Evolutionary conservation across 2,888 invertebrate genomes (phyloP), one percentile per base, ranked within the genome.

Genomic region (Tetanocera ferruginea): DNA sequence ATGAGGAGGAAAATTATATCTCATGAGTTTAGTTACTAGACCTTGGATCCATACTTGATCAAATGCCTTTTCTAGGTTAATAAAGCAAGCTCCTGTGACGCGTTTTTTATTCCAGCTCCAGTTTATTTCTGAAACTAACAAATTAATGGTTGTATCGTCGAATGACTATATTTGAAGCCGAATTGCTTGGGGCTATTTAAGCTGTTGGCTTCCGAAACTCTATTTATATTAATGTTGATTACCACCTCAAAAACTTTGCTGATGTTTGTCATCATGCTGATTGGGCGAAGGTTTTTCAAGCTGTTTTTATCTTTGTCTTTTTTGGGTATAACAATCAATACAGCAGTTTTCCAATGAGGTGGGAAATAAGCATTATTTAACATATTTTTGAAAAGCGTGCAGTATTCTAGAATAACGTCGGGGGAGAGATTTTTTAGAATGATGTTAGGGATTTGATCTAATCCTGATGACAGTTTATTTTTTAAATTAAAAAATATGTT

Each of bases 251-350:
- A 55, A 23, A 67, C 43, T 37, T 66, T 34, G 17, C 67, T 37
- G 17, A 67, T 67, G 67, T n/a, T n/a, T n/a, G n/a, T n/a, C 14
- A 76, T 28, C 49, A 76, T 31, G n/a, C 76, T 67, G 19, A 76
- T 76, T 51, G 55, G 66, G 1, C 76, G 55, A 2, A 76, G 34
- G 4, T 57, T 67, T 19, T 52, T 76, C n/a, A 67, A 28, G 17
- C 23, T 19, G 8, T 17, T 34, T 2, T 51, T 31, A 34, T 76
- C 57, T 52, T 76, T 43, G 14, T 52, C 49, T 67, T 66, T 76
- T 67, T 76, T 76, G 19, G 19, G 28, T 17, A 76, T 9, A 25
- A 73, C 17, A 19, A 73, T 25, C 37, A 62, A 19, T 62, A 62
- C 43, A 0, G 73, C 62, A n/a, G 23, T 62, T 62, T 73, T 43